phyloP scores from a whole-genome alignment of 2,888 invertebrate species.

The Plagodis dolabraria region DNA sequence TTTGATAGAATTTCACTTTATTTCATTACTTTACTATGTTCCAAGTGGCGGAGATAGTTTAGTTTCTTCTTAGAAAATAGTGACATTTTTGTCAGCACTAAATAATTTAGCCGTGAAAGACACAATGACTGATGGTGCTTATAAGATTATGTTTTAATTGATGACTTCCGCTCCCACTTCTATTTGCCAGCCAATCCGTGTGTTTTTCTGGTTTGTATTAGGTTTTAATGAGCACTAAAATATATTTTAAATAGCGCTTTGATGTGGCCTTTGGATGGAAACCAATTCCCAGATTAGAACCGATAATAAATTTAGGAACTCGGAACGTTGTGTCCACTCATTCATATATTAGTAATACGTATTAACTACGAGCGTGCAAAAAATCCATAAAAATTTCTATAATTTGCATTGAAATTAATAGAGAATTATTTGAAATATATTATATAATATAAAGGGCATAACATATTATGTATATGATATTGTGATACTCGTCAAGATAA shows the following conservation, averaged over 20 bases:
- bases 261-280: constrained; percentile 29
- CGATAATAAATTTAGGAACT: constrained; percentile 13
- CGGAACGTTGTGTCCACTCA: constrained; percentile 17
- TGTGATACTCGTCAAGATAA: too few species aligned
- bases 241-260: constrained; percentile 20
- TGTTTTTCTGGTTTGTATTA: constrained; percentile 25
- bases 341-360: too few species aligned
- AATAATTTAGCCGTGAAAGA: constrained; percentile 4
- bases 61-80: background rate
- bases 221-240: constrained; percentile 28
- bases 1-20: too few species aligned
- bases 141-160: constrained; percentile 19
- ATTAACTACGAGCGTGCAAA: too few species aligned
- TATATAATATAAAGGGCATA: too few species aligned
- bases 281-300: constrained; percentile 25
- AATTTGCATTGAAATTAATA: too few species aligned
- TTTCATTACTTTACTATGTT: too few species aligned
- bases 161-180: constrained; percentile 19
- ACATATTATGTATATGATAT: too few species aligned
- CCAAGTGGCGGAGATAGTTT: background rate
- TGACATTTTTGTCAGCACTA: constrained; percentile 3
- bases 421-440: too few species aligned
- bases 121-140: constrained; percentile 16
- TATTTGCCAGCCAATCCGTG: constrained; percentile 6
- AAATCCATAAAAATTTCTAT: too few species aligned